Base-by-base conservation (phyloP, 2,797 vertebrate genomes). In the Ciconia nigra region DNA sequence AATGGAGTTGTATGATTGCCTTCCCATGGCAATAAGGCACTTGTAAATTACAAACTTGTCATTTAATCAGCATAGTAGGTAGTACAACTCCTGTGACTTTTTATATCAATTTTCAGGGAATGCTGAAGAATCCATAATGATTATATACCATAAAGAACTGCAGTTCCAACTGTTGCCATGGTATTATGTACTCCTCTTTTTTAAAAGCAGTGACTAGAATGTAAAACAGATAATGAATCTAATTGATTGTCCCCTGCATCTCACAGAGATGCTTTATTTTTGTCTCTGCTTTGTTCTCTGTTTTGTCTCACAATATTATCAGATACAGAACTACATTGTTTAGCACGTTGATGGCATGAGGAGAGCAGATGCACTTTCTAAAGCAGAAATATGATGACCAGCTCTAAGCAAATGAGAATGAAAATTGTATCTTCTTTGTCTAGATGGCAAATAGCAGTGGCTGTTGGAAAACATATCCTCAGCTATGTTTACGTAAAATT, bases 41-140 rank as follows among this genome's bases (percentile, higher is more conserved):
- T 98, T 97, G 97, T 98, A 98, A 98, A 98, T 98, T 98, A 98
- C 95, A 97, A 98, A 98, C 93, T 97, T 98, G 98, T 98, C 98
- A 98, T 98, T 98, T 98, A 98, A 98, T 98, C 98, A 98, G 97
- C 96, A 95, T 97, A 97, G 94, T 96, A 97, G 97, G 95, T 95
- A 98, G 97, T 97, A 97, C 95, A 98, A 96, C 92, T 96, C 95
- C 96, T 97, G 96, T 92, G 96, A 97, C 91, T 97, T 97, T 90
- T 93, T 88, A 62, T 96, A 94, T 96, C 97, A 97, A 93, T 97
- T 98, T 98, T 98, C 97, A 97, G 96, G 94, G 89, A 96, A 98
- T 93, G 89, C 86, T 95, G 97, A 97, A 97, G 97, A 98, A 97
- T 97, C 96, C 93, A 94, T 98, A 98, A 98, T 98, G 95, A 98